These are phyloP conservation scores for Drosophila emarginata DNA, from an alignment of 2,888 invertebrate species.

Conservation along the genomic window DNA sequence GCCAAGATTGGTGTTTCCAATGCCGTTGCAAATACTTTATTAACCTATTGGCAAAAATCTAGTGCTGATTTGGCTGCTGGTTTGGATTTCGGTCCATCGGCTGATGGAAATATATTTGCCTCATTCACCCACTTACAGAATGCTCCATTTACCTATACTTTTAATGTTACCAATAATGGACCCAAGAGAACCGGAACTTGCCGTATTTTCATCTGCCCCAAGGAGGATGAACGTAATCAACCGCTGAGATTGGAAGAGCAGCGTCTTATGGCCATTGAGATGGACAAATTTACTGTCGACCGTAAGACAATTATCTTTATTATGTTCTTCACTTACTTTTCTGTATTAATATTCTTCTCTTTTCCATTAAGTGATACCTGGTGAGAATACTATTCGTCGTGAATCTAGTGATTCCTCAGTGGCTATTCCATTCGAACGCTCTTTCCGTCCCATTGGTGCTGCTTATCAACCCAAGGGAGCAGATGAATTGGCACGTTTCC, in stretches of 20 bases:
- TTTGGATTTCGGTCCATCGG: conserved; percentile 87
- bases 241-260: conserved; percentile 85
- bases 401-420: conserved; percentile 88
- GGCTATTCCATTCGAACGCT: conserved; percentile 91
- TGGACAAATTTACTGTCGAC: conserved; percentile 86
- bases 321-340: background rate
- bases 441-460: conserved; percentile 88
- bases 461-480: conserved; percentile 83
- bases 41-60: conserved; percentile 91
- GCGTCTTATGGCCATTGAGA: conserved; percentile 86
- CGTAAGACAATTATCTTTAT: conserved; percentile 83
- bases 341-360: conserved; percentile 10
- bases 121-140: conserved; percentile 91
- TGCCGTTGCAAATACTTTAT: conserved; percentile 84
- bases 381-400: conserved; percentile 87
- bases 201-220: conserved; percentile 87
- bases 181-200: conserved; percentile 84
- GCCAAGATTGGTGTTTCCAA: conserved; percentile 63
- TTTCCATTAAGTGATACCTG: conserved; percentile 85
- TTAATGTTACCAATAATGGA: conserved; percentile 85
- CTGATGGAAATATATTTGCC: conserved; percentile 87
- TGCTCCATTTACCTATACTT: conserved; percentile 86
- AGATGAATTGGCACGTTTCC: conserved; percentile 84
- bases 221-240: conserved; percentile 86
- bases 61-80: conserved; percentile 91